Conservation (phyloP, 2,797 vertebrate species). For the Mycteria americana region DNA sequence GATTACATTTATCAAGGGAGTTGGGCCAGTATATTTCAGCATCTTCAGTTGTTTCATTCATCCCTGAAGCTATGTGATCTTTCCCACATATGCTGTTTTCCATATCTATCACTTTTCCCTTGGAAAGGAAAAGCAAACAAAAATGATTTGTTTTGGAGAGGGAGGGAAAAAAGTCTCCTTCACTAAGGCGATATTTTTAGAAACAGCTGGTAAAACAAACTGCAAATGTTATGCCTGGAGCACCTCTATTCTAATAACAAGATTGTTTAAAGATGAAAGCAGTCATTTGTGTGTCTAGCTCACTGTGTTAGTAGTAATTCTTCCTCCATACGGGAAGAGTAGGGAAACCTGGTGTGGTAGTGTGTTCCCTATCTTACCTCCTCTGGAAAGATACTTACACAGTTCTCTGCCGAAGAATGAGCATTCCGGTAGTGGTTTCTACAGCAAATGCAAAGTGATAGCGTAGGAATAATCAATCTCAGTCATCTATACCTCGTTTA, state of each 20-base stretch:
- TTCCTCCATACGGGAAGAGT: not conserved
- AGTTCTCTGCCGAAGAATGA: not conserved
- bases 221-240: slow-evolving; percentile 65
- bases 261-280: slow-evolving; percentile 68
- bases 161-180: not conserved
- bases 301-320: not conserved
- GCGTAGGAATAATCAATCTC: not conserved
- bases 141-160: slow-evolving; percentile 32
- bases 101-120: slow-evolving; percentile 24
- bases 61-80: slow-evolving; percentile 58
- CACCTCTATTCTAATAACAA: slow-evolving; percentile 52
- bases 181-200: slow-evolving; percentile 56
- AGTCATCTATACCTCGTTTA: not conserved
- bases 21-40: not conserved
- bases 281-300: slow-evolving; percentile 14
- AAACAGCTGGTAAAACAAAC: slow-evolving; percentile 75
- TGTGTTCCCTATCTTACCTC: not conserved
- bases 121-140: slow-evolving; percentile 9
- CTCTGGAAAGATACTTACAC: not conserved
- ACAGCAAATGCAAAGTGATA: not conserved
- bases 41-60: slow-evolving; percentile 42
- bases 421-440: not conserved
- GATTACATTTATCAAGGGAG: slow-evolving; percentile 52
- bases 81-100: slow-evolving; percentile 61
- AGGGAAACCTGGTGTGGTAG: not conserved